Percentiles rank a stretch among this genome's conserved stretches.
Evolutionary conservation across 64 coral and sea anemone genomes (phyloP).

Genomic region (Actinia tenebrosa): DNA sequence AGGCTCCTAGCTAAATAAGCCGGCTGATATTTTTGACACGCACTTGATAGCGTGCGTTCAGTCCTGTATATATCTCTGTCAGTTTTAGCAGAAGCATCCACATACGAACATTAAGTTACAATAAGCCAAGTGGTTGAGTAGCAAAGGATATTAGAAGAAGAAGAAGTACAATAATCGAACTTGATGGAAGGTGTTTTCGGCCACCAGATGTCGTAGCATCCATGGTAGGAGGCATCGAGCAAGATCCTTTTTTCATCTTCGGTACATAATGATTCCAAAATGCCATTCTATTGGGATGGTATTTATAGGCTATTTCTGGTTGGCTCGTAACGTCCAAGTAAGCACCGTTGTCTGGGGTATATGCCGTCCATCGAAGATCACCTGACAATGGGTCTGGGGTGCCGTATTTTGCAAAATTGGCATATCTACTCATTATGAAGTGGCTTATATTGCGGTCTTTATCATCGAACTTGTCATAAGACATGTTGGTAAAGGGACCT

Average conservation of each 20-base stretch:
- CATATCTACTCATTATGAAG: conserved; percentile 62
- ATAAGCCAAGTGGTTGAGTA: background rate
- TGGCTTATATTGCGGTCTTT: conserved; percentile 69
- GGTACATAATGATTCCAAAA: conserved; percentile 86
- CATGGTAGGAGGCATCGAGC: background rate
- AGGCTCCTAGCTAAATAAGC: too few relatives aligned
- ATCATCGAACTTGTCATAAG: conserved; percentile 33
- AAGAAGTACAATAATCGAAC: background rate
- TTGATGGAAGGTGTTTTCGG: background rate
- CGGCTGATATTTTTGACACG: too few relatives aligned
- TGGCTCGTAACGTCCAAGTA: conserved; percentile 49
- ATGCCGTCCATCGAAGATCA: conserved; percentile 42
- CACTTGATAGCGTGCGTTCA: too few relatives aligned
- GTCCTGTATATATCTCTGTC: too few relatives aligned
- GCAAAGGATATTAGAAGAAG: background rate
- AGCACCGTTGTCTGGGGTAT: conserved; percentile 13
- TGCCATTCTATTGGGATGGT: conserved; percentile 62
- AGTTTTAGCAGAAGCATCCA: too few relatives aligned
- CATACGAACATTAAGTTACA: background rate
- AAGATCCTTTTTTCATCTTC: conserved; percentile 20
- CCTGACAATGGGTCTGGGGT: conserved; percentile 20
- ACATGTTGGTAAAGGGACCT: conserved; percentile 51
- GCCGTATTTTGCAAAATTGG: conserved; percentile 74
- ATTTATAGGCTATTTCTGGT: conserved; percentile 44
- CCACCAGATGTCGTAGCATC: background rate